phyloP scores from a whole-genome alignment of 2,797 vertebrate species.

The Mustela erminea region DNA sequence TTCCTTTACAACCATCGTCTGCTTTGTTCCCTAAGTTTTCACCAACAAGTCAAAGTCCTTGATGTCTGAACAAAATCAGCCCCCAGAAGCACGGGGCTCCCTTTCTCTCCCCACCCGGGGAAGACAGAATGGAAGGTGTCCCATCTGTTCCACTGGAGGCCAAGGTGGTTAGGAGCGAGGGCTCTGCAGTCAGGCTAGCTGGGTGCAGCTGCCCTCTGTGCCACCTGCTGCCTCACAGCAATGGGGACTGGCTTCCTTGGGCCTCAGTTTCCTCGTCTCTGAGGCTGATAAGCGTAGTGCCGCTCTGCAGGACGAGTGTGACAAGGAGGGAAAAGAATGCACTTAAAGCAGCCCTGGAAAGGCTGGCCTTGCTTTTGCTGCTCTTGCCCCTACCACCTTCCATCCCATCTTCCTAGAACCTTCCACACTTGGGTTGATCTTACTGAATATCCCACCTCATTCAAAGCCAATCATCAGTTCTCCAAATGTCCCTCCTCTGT shows the following conservation, averaged over 20 bases:
- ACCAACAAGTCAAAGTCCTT: not conserved
- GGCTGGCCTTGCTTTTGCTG: not conserved
- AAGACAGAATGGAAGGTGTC: not conserved
- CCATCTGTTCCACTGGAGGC: not conserved
- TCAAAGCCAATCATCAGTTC: not conserved
- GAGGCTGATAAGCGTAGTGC: not conserved
- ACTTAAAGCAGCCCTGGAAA: not conserved
- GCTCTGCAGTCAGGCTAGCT: not conserved
- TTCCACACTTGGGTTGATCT: not conserved
- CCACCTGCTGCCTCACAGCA: not conserved
- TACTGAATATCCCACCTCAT: not conserved
- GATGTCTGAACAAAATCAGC: not conserved
- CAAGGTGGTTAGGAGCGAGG: not conserved
- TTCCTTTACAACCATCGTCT: not conserved
- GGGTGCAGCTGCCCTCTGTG: not conserved
- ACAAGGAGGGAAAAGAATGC: not conserved
- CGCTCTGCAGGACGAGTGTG: not conserved
- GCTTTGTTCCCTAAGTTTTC: not conserved
- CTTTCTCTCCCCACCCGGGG: not conserved
- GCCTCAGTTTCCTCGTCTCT: not conserved
- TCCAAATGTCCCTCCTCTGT: not conserved
- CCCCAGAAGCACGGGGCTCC: not conserved
- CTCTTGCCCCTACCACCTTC: not conserved
- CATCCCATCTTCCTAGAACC: not conserved
- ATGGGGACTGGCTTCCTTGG: not conserved